Evolutionary conservation across 1,140 invertebrate species (phyloP), one percentile per base, ranked within the genome.

Genomic region (Venustaconcha ellipsiformis): DNA sequence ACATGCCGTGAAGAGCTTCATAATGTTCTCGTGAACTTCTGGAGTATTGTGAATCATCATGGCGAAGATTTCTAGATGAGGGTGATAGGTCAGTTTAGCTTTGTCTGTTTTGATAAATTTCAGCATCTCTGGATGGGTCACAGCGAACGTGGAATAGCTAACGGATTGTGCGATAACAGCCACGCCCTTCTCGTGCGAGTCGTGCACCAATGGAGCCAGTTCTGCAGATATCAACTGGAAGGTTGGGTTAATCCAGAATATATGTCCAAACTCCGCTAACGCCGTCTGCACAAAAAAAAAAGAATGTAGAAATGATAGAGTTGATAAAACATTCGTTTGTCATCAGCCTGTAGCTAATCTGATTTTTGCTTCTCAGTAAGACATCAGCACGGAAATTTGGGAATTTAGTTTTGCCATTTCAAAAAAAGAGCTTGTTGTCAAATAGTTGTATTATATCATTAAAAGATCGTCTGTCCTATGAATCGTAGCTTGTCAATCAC

Each of bases 41-140:
- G 37, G 17, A 57, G 69, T 67, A 26, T 77, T 77, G 57, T 77
- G 75, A 18, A 77, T 68, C 6, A 77, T 66, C 14, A 77, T 62
- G 65, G 75, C 75, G 30, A 70, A 70, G 18, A 77, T 72, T 77
- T 77, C 75, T 23, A 77, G 30, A 63, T 77, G 75, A n/a, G 70
- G 75, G 59, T 67, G 23, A 6, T 23, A 23, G 0, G 69, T 67
- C 18, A 72, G 30, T 68, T 77, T 67, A 37, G 72, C 23, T 26
- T 58, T 68, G 56, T 77, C 70, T 1, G 63, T 23, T 63, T 57
- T 64, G 18, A 77, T 77, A 30, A 77, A 77, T 57, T 72, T 71
- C 17, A 77, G 23, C 75, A 77, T 72, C n/a, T 77, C 58, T 57
- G 75, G 75, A 63, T 77, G 75, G 13, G 75, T 77, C 15, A 65